phyloP scores from a whole-genome alignment of 2,888 invertebrate species.

The Harmothoe impar region DNA sequence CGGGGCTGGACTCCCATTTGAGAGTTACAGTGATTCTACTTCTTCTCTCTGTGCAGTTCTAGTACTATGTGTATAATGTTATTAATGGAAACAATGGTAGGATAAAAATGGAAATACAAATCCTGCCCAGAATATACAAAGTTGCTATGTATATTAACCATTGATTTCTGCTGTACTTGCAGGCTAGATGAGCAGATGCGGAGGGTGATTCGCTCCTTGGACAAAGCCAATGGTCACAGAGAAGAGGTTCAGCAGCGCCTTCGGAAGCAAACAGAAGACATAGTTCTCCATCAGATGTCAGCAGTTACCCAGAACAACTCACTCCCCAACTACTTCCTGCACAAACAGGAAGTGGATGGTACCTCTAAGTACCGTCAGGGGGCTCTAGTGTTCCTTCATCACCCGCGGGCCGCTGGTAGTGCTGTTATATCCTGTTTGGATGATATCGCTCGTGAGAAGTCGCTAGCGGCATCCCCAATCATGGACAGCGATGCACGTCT shows the following conservation, averaged over 20 bases:
- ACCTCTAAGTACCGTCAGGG: background rate
- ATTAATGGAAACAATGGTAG: too few relatives aligned
- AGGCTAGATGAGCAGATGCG: constrained; percentile 42
- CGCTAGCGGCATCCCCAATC: constrained; percentile 48
- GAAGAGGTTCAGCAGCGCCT: background rate
- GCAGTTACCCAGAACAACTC: constrained; percentile 55
- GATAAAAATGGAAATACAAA: too few relatives aligned
- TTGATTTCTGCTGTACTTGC: background rate
- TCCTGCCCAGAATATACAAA: too few relatives aligned
- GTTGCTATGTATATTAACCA: too few relatives aligned
- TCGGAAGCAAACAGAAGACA: background rate
- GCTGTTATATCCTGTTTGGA: constrained; percentile 49
- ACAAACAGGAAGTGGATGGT: background rate
- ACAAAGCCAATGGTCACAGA: background rate
- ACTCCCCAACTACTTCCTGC: constrained; percentile 63
- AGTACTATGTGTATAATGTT: too few relatives aligned
- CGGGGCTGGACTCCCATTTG: too few relatives aligned
- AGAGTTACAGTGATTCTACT: too few relatives aligned
- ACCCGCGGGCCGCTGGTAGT: constrained; percentile 61
- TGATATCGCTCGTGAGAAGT: background rate
- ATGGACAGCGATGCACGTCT: constrained; percentile 54
- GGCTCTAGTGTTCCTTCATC: constrained; percentile 61
- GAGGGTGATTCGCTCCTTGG: constrained; percentile 16
- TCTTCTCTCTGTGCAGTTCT: too few relatives aligned
- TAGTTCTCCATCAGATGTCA: constrained; percentile 30